Conservation (phyloP, 2,888 invertebrate genomes). For the Anaspis maculata region DNA sequence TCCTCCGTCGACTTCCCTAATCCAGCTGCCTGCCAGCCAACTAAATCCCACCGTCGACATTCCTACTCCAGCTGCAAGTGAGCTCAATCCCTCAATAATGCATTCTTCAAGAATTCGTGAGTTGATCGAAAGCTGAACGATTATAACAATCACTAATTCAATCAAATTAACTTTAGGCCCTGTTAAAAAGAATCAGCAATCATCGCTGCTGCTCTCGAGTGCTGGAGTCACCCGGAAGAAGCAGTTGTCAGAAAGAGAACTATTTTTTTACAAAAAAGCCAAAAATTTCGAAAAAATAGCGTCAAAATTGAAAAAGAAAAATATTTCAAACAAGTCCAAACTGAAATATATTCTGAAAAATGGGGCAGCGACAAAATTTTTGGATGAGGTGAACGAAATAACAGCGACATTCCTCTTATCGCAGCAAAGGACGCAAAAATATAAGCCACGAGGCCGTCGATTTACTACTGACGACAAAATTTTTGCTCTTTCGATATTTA, state of each 20-base stretch:
- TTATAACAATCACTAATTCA: too few species aligned
- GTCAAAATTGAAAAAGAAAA: not conserved
- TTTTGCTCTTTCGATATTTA: constrained; percentile 5
- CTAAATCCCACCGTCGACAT: too few species aligned
- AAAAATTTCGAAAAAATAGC: not conserved
- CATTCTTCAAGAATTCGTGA: too few species aligned
- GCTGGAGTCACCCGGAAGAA: too few species aligned
- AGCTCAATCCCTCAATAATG: too few species aligned
- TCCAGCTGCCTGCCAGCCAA: too few species aligned
- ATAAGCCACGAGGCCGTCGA: constrained; percentile 5
- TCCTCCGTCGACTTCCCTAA: too few species aligned
- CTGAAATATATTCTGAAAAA: not conserved
- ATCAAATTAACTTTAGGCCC: too few species aligned
- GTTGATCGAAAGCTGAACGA: too few species aligned
- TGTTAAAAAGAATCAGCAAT: too few species aligned
- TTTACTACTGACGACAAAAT: constrained; percentile 5
- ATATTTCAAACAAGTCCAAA: not conserved
- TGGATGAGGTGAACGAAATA: not conserved
- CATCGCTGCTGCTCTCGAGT: too few species aligned
- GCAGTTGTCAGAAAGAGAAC: not conserved
- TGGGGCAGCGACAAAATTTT: not conserved
- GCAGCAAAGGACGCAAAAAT: constrained; percentile 2
- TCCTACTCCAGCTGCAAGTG: too few species aligned
- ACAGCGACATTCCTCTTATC: not conserved
- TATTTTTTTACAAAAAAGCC: not conserved